Base-by-base conservation (phyloP, 2,888 invertebrate genomes). In the Trichogramma evanescens region DNA sequence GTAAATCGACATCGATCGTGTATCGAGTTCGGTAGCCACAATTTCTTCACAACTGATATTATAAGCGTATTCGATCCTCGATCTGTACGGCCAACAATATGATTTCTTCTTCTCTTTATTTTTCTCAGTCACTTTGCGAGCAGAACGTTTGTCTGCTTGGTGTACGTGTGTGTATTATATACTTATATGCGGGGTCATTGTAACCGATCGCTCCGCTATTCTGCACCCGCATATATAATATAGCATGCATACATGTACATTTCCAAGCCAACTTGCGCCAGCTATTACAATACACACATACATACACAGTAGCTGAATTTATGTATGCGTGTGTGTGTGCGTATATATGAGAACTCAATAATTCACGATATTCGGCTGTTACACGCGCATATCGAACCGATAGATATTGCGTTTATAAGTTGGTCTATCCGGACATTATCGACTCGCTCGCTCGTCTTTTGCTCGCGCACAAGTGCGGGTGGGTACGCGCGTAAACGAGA, bases 401-500 rank as follows among this genome's bases (percentile, higher is more conserved):
- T 50, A 8, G n/a, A 26, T 26, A 26, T 26, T 26, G 26, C 26
- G 68, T 26, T 26, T 26, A 26, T 26, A 26, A 26, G 26, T 26
- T 26, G 26, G 72, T 69, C 68, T 73, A 73, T 74, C 72, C 70
- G 71, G 70, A 72, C 69, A 70, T 72, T 73, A 74, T 72, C 74
- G 74, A 74, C 71, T 66, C 67, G 66, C 66, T 63, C 59, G 53
- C 63, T 60, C 26, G 26, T 26, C 26, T 26, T 26, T 26, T 26
- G 26, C 62, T 59, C 63, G 61, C 5, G 43, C 10, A 38, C 64
- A 65, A 56, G 56, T 50, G 48, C 56, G 54, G 38, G 51, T 58
- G 64, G 62, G 63, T 66, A 62, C 53, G 59, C 48, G 63, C 61
- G 66, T 66, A 67, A 69, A 71, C 69, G 71, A 67, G 71, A 72